Evolutionary conservation across 2,113 vertebrate genomes (phyloP).

Genomic region (Oreochromis niloticus): DNA sequence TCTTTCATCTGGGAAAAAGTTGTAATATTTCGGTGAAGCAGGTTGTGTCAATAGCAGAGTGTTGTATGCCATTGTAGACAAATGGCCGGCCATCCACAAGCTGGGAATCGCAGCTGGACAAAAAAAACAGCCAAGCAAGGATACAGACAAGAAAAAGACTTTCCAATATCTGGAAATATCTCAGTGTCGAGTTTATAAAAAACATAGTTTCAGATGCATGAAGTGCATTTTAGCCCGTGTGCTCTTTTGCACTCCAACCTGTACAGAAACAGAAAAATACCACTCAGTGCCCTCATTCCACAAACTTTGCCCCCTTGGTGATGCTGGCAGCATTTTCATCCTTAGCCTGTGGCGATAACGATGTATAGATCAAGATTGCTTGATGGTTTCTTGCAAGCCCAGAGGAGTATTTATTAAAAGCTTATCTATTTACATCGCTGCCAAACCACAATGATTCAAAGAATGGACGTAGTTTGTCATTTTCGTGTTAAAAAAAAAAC

Average conservation of each 20-base stretch:
- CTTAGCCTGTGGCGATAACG: not conserved
- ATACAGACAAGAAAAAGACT: not conserved
- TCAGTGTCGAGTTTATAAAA: not conserved
- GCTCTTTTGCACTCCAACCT: not conserved
- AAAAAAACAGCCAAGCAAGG: not conserved
- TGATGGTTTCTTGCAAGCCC: not conserved
- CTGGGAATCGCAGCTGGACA: too few relatives aligned
- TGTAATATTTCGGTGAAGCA: not conserved
- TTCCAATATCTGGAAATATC: not conserved
- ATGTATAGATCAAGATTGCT: not conserved
- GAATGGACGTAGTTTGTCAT: not conserved
- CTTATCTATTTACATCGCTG: not conserved
- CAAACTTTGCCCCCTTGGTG: not conserved
- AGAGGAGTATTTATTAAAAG: not conserved
- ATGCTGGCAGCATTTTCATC: not conserved
- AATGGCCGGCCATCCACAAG: not conserved
- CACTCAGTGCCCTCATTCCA: not conserved
- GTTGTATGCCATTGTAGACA: not conserved
- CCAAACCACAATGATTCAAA: not conserved
- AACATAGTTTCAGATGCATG: not conserved
- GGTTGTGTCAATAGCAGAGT: not conserved
- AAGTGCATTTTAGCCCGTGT: not conserved
- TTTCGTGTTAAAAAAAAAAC: not conserved
- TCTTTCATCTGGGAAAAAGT: not conserved
- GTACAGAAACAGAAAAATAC: not conserved